Conservation (phyloP, 2,888 invertebrate genomes). For the Eupelmus urozonus region DNA sequence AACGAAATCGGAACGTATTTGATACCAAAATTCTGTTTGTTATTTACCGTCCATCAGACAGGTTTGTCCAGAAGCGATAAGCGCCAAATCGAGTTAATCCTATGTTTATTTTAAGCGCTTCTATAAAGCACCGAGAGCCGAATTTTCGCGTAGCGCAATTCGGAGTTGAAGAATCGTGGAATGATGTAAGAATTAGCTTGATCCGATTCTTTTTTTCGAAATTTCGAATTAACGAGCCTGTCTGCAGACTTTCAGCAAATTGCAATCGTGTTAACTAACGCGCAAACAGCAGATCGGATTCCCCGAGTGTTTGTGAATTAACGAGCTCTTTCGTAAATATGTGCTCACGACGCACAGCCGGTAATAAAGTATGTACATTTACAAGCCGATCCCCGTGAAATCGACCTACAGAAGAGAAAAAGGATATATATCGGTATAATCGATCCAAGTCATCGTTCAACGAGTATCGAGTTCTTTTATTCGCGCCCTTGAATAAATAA, state of each 20-base stretch:
- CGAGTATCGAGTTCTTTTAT: too few relatives aligned
- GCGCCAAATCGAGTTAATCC: constrained; percentile 30
- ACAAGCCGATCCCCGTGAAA: background rate
- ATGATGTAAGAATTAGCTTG: background rate
- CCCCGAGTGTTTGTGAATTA: constrained; percentile 30
- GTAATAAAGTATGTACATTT: constrained; percentile 28
- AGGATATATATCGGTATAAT: background rate
- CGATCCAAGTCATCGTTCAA: too few relatives aligned
- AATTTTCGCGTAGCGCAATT: background rate
- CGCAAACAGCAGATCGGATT: constrained; percentile 14
- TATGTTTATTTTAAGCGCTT: constrained; percentile 33
- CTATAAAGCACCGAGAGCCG: background rate
- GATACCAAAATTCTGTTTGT: constrained; percentile 47
- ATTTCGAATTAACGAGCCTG: background rate
- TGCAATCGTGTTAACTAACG: constrained; percentile 16
- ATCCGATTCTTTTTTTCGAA: too few relatives aligned
- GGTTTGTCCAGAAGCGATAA: constrained; percentile 29
- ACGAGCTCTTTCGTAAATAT: constrained; percentile 32
- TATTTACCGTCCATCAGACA: constrained; percentile 27
- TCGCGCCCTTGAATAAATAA: too few relatives aligned
- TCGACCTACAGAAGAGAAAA: background rate
- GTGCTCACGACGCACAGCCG: background rate
- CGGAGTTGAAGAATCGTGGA: too few relatives aligned
- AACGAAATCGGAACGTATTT: constrained; percentile 6
- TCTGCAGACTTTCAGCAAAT: background rate